Evolutionary conservation across 2,113 vertebrate species (phyloP), one percentile per base, ranked within the genome.

Genomic region (Ophthalmolycus amberensis): DNA sequence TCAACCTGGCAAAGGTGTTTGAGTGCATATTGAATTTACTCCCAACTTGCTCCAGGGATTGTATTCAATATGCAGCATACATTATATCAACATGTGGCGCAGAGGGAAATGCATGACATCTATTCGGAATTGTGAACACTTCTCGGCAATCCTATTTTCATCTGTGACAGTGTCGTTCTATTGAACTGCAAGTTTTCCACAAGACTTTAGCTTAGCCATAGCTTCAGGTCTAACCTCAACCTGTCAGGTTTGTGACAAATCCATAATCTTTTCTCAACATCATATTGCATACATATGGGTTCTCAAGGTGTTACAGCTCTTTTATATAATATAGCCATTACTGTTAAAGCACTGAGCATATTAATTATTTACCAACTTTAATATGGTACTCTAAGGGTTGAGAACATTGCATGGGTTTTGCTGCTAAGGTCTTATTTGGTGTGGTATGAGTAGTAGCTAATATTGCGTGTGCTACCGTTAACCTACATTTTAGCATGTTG

Each of bases 341-440:
- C 34, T 76, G 81, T 82, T 85, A 90, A 81, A 85, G 74, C 60
- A 38, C 25, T 5, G 68, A 79, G 59, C 20, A 65, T 76, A 83
- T 89, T 25, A 80, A 93, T 85, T 81, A 90, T 91, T 89, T 68
- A 89, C 16, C 34, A 42, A 69, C 63, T 60, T 73, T 38, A n/a
- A 79, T 48, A 16, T 25, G 66, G 6, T 18, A 42, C 60, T 75
- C 18, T 46, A 16, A 59, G 25, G 65, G 50, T 38, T 59, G 29
- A 67, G 71, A 46, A 74, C 34, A 62, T 16, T 59, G 48, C 27
- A 70, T 37, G 46, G 60, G 46, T 52, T 20, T 54, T 37, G 20
- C 65, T 54, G 56, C 71, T 42, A 18, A 12, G 0, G 71, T 42
- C 8, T 50, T 12, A 52, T 62, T 60, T 34, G n/a, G 11, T 52